Percentiles rank a stretch among this genome's conserved stretches.
phyloP scores from a whole-genome alignment of 2,113 vertebrate species.

The Colius striatus region DNA sequence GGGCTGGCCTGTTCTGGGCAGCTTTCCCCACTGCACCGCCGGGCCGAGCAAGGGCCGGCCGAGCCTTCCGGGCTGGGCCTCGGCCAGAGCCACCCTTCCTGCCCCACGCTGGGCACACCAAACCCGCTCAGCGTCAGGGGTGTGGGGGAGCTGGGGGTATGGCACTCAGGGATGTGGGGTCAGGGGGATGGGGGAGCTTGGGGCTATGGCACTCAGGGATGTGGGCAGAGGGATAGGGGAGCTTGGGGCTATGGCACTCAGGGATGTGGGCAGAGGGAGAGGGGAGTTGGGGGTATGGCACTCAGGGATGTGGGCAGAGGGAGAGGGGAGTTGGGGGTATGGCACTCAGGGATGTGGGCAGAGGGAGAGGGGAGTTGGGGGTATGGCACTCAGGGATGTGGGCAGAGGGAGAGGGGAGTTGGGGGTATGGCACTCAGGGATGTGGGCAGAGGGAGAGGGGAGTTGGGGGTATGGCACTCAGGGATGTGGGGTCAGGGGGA shows the following conservation, averaged over 20 bases:
- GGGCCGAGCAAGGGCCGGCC: neutral
- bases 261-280: no score
- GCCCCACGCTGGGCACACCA: accelerated
- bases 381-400: neutral
- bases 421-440: neutral
- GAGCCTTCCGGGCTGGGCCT: slow-evolving; percentile 15
- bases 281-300: no score
- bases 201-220: neutral
- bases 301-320: neutral
- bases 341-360: neutral
- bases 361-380: neutral
- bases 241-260: neutral
- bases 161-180: neutral
- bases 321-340: neutral
- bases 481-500: neutral
- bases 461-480: neutral
- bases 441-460: no score
- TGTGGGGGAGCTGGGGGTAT: no score
- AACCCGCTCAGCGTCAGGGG: accelerated
- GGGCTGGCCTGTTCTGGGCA: slow-evolving; percentile 23
- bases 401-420: no score
- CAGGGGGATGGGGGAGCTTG: neutral
- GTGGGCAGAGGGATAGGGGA: neutral
- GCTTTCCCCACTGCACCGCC: neutral
- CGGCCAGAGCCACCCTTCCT: neutral